phyloP scores from a whole-genome alignment of 2,113 vertebrate genomes.

The Heterochromis multidens region DNA sequence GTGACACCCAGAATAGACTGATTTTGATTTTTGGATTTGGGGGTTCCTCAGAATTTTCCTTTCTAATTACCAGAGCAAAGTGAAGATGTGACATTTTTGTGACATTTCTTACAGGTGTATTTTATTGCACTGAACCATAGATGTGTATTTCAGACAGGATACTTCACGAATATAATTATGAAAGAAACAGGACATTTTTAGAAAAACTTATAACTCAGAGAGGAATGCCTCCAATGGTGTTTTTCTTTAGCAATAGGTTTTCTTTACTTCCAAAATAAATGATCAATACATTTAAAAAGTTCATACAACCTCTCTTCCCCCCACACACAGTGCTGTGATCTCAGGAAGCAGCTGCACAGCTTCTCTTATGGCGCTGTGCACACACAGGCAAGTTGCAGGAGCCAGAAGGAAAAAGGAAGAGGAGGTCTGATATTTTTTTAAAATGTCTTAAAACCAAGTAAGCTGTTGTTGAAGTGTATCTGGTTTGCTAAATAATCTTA shows the following conservation, averaged over 20 bases:
- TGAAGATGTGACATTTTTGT: neutral
- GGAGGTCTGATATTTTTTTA: too few relatives aligned
- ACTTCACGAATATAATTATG: neutral
- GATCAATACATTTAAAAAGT: neutral
- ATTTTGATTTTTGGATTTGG: neutral
- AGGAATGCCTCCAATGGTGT: neutral
- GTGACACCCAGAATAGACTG: constrained; percentile 12
- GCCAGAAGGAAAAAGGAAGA: too few relatives aligned
- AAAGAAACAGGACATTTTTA: neutral
- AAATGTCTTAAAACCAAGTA: too few relatives aligned
- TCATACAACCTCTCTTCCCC: too few relatives aligned
- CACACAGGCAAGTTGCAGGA: too few relatives aligned
- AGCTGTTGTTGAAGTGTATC: too few relatives aligned
- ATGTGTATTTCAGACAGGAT: neutral
- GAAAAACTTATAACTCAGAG: neutral
- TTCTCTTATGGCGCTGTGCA: too few relatives aligned
- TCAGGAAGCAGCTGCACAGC: too few relatives aligned
- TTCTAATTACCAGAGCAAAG: constrained; percentile 1
- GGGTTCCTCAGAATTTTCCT: neutral
- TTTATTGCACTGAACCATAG: neutral
- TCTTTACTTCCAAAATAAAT: neutral
- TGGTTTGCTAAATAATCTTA: too few relatives aligned
- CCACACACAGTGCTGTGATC: too few relatives aligned
- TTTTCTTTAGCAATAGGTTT: neutral
- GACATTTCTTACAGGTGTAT: neutral